phyloP scores from a whole-genome alignment of 2,797 vertebrate species.

The Gallinago solitaria region DNA sequence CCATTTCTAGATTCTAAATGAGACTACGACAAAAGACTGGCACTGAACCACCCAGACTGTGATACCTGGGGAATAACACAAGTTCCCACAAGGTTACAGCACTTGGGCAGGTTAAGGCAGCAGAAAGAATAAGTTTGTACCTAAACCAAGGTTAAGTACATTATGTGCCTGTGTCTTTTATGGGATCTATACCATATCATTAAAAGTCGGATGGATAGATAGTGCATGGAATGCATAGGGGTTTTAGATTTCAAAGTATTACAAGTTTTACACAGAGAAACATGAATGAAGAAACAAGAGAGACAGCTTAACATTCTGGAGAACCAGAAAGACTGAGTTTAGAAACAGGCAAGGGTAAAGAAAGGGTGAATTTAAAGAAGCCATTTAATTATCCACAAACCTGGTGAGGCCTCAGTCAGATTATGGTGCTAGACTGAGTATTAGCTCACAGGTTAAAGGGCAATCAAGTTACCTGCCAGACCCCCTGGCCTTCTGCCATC shows the following conservation, averaged over 20 bases:
- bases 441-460: not conserved
- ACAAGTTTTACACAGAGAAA: not conserved
- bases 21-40: not conserved
- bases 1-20: not conserved
- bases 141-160: not conserved
- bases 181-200: not conserved
- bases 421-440: not conserved
- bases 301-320: not conserved
- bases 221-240: not conserved
- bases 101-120: not conserved
- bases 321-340: not conserved
- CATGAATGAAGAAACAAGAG: not conserved
- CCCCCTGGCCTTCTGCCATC: not conserved
- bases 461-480: not conserved
- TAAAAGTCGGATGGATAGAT: not conserved
- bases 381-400: not conserved
- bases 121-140: not conserved
- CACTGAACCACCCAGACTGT: not conserved
- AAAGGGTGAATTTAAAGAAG: slow-evolving; percentile 6
- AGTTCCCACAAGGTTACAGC: not conserved
- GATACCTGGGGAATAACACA: not conserved
- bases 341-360: not conserved
- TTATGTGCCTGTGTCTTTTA: not conserved
- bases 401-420: not conserved
- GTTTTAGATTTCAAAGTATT: not conserved